Conservation (phyloP, 2,113 vertebrate species). For the Steatornis caripensis region DNA sequence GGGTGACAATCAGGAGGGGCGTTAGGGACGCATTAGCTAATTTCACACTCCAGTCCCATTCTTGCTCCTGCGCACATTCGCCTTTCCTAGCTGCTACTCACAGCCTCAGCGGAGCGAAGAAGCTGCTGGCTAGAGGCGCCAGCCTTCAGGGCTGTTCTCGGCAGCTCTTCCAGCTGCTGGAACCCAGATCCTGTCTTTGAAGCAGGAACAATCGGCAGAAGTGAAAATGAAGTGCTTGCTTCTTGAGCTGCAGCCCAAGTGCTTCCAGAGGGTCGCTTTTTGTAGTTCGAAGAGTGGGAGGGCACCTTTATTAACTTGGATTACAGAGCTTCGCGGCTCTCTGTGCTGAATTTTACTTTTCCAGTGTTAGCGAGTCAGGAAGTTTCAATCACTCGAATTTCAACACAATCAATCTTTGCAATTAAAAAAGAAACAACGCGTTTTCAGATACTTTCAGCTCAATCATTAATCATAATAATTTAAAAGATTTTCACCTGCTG, state of each 20-base stretch:
- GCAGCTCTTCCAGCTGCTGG: neutral
- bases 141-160: neutral
- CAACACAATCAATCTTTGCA: neutral
- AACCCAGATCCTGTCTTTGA: neutral
- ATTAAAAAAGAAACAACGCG: neutral
- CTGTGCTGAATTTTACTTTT: neutral
- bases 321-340: neutral
- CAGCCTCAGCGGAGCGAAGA: neutral
- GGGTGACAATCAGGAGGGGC: neutral
- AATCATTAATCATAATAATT: constrained; percentile 22
- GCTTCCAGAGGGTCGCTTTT: neutral
- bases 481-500: constrained; percentile 23
- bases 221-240: constrained; percentile 17
- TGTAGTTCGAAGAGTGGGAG: neutral
- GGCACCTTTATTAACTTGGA: neutral
- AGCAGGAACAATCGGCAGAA: neutral
- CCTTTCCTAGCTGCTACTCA: neutral
- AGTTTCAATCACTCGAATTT: constrained; percentile 15
- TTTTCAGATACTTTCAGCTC: neutral
- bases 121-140: neutral
- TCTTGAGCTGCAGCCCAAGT: neutral
- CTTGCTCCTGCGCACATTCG: neutral
- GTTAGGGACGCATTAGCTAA: neutral
- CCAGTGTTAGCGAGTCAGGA: neutral
- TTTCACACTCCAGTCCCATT: neutral